Percentiles rank a stretch among this genome's conserved stretches.
These are phyloP conservation scores for Dicyrtoma fusca DNA, from an alignment of 2,888 invertebrate species.

Conservation along the genomic window DNA sequence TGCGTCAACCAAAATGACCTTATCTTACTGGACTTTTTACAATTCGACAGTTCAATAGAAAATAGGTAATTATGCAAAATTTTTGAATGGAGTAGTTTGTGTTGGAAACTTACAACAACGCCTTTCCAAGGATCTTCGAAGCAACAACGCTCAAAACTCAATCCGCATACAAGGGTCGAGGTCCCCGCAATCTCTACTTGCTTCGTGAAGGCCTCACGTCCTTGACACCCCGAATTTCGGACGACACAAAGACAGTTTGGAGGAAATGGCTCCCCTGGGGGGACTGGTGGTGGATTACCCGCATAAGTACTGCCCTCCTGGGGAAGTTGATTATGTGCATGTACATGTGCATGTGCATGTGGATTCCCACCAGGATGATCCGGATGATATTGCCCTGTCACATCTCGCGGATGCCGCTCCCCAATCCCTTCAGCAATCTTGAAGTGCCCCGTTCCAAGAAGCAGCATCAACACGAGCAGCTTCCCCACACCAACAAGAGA, in stretches of 20 bases:
- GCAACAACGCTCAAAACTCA: slow-evolving; percentile 42
- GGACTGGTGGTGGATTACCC: background rate
- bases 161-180: slow-evolving; percentile 45
- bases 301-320: background rate
- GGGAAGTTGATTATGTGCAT: background rate
- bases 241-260: slow-evolving; percentile 50
- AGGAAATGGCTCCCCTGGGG: background rate
- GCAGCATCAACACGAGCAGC: too few species aligned
- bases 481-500: too few species aligned
- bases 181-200: slow-evolving; percentile 9
- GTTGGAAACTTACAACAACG: slow-evolving; percentile 45
- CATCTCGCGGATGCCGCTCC: slow-evolving; percentile 33
- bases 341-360: background rate
- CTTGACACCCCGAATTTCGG: slow-evolving; percentile 30
- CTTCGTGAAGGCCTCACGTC: slow-evolving; percentile 24
- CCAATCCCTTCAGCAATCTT: background rate
- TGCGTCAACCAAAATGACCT: too few species aligned
- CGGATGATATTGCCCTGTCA: slow-evolving; percentile 42
- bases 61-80: too few species aligned
- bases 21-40: too few species aligned
- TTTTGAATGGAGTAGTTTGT: too few species aligned
- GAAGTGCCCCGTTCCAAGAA: too few species aligned
- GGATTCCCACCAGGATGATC: too few species aligned
- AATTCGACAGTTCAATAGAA: too few species aligned
- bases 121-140: slow-evolving; percentile 49